Evolutionary conservation across 2,113 vertebrate species (phyloP).

Genomic region (Dolichallabes microphthalmus): DNA sequence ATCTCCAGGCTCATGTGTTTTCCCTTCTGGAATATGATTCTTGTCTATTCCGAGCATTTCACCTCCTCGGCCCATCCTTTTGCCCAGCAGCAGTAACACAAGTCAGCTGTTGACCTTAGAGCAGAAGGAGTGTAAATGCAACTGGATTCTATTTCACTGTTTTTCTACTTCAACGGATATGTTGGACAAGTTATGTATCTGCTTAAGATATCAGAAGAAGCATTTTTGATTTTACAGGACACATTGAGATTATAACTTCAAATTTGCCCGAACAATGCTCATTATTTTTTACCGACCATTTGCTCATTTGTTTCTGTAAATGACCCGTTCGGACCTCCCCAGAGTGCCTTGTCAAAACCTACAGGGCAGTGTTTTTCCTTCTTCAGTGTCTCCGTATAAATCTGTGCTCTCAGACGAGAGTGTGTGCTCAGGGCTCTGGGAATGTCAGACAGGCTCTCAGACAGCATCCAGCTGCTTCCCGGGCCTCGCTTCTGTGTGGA

Average conservation of each 20-base stretch:
- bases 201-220: background rate
- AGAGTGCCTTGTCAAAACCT: conserved; percentile 42
- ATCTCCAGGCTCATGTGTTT: conserved; percentile 56
- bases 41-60: conserved; percentile 68
- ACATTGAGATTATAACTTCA: background rate
- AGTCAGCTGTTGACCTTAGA: conserved; percentile 33
- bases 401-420: conserved; percentile 42
- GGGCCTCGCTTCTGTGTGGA: conserved; percentile 54
- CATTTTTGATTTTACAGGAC: background rate
- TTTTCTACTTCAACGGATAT: background rate
- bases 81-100: conserved; percentile 51
- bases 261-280: background rate
- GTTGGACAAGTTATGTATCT: background rate
- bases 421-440: conserved; percentile 50
- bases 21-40: conserved; percentile 61
- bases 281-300: background rate
- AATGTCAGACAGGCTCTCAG: conserved; percentile 45
- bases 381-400: conserved; percentile 52
- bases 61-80: conserved; percentile 55
- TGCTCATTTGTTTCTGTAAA: conserved; percentile 19
- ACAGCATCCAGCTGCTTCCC: conserved; percentile 35
- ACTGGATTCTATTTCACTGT: background rate
- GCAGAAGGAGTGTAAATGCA: conserved; percentile 22
- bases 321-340: conserved; percentile 20
- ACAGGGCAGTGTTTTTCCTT: conserved; percentile 33